phyloP scores from a whole-genome alignment of 2,113 vertebrate species.

The Poecile atricapillus region DNA sequence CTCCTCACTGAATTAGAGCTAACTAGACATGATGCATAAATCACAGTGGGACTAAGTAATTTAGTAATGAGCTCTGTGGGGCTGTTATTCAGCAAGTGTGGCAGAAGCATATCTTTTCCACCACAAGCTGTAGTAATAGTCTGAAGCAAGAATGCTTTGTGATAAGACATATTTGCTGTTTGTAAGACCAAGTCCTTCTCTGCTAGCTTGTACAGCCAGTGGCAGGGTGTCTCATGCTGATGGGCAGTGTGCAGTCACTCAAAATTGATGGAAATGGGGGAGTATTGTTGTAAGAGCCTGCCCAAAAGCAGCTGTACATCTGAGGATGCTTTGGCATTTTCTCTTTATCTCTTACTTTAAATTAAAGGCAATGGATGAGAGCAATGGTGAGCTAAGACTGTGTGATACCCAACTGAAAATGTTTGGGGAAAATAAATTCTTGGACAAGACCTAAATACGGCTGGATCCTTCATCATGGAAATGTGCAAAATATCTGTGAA shows the following conservation, averaged over 20 bases:
- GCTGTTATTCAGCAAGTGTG: background rate
- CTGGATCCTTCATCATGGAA: background rate
- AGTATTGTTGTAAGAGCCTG: background rate
- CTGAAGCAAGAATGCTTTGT: background rate
- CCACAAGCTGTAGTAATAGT: accelerated
- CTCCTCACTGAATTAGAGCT: background rate
- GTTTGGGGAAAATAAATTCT: background rate
- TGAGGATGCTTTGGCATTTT: background rate
- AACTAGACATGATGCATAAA: background rate
- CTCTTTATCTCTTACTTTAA: background rate
- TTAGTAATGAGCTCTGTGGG: background rate
- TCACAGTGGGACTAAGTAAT: background rate
- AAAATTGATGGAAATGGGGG: background rate
- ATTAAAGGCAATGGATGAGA: background rate
- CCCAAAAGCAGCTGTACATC: background rate
- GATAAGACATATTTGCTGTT: background rate
- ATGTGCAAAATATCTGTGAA: background rate
- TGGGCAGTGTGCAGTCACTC: background rate
- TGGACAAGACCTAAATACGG: background rate
- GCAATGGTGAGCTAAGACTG: background rate
- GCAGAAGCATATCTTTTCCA: background rate
- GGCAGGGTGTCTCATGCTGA: background rate
- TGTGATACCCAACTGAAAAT: background rate
- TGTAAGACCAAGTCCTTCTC: background rate
- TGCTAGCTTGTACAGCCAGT: background rate